Percentiles rank a stretch among this genome's conserved stretches.
Evolutionary conservation across 2,113 vertebrate genomes (phyloP).

Genomic region (Pristiophorus japonicus): DNA sequence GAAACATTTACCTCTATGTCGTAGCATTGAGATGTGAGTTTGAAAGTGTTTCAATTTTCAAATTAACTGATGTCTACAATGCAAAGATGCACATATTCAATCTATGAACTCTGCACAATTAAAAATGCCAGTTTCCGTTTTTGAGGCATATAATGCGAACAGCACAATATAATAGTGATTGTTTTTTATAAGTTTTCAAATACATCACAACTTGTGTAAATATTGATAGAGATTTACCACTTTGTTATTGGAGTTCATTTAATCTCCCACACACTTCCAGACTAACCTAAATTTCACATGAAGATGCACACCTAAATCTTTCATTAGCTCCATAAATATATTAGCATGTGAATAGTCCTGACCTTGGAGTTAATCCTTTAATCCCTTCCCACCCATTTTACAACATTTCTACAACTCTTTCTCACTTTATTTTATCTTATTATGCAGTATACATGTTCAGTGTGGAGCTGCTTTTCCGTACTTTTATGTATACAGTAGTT

Average conservation of each 20-base stretch:
- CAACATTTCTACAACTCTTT: constrained; percentile 17
- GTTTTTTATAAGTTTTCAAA: not conserved
- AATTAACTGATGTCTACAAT: not conserved
- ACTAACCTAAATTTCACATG: not conserved
- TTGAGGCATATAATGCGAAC: not conserved
- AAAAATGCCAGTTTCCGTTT: not conserved
- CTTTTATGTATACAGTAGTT: not conserved
- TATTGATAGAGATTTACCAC: not conserved
- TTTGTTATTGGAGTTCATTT: not conserved
- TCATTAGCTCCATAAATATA: constrained; percentile 5
- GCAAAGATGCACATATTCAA: not conserved
- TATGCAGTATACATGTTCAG: not conserved
- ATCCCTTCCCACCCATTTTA: constrained; percentile 27
- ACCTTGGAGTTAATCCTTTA: constrained; percentile 33
- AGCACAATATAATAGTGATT: not conserved
- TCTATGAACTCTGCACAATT: not conserved
- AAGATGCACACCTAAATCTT: constrained; percentile 11
- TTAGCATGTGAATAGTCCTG: constrained; percentile 19
- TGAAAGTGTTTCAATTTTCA: not conserved
- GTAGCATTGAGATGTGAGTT: not conserved
- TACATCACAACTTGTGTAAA: not conserved
- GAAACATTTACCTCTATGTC: not conserved
- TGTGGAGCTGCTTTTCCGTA: not conserved
- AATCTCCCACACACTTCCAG: not conserved
- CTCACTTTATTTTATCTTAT: constrained; percentile 1